Conservation (phyloP, 2,888 invertebrate genomes). For the Papilio elwesi region DNA sequence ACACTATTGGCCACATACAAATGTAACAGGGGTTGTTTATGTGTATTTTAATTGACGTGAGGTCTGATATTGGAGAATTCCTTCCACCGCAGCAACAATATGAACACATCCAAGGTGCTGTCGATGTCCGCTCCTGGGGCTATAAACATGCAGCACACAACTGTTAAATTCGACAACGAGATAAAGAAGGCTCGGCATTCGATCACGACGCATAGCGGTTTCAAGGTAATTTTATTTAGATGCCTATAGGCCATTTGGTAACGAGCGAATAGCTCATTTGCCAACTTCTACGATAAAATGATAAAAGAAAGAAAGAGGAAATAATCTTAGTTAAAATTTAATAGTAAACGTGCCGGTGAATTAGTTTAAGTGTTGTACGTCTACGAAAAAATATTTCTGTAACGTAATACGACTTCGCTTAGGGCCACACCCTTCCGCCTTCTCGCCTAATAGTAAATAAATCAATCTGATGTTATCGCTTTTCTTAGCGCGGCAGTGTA, state of each 20-base stretch:
- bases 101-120: slow-evolving; percentile 88
- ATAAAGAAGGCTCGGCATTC: slow-evolving; percentile 81
- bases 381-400: too few relatives aligned
- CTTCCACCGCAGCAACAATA: slow-evolving; percentile 79
- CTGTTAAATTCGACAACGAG: slow-evolving; percentile 88
- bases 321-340: too few relatives aligned
- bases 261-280: too few relatives aligned
- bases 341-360: too few relatives aligned
- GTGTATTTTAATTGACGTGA: background rate
- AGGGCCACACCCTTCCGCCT: too few relatives aligned
- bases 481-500: slow-evolving; percentile 64
- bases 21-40: background rate
- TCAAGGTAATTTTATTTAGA: slow-evolving; percentile 62
- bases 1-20: slow-evolving; percentile 1
- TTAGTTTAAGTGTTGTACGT: too few relatives aligned
- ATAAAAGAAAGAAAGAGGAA: too few relatives aligned
- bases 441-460: too few relatives aligned
- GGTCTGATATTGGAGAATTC: background rate
- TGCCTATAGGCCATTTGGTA: too few relatives aligned
- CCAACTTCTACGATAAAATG: too few relatives aligned
- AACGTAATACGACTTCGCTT: too few relatives aligned
- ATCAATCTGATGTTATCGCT: too few relatives aligned
- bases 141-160: slow-evolving; percentile 89
- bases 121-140: slow-evolving; percentile 95
- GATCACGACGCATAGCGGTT: slow-evolving; percentile 72